Evolutionary conservation across 1,140 invertebrate species (phyloP).

Genomic region (Agrypnia vestita): DNA sequence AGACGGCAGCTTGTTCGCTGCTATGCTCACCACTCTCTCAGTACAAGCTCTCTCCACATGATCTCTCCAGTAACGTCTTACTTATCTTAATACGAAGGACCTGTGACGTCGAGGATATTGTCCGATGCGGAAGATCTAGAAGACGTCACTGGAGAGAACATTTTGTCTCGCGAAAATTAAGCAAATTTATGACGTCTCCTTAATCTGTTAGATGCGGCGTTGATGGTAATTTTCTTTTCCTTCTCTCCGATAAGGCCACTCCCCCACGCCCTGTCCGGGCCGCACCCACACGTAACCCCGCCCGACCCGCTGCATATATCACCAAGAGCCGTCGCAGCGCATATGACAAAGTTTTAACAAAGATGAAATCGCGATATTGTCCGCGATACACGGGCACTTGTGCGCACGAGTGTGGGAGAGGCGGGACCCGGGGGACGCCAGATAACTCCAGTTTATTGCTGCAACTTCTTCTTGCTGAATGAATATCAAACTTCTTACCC

Average conservation of each 20-base stretch:
- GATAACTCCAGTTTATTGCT: constrained; percentile 58
- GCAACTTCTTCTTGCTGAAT: constrained; percentile 52
- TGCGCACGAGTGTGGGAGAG: constrained; percentile 24
- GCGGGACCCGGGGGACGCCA: constrained; percentile 48
- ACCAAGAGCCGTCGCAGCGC: constrained; percentile 8
- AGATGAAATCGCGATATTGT: constrained; percentile 56
- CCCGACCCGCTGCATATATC: neutral
- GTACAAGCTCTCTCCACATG: too few relatives aligned
- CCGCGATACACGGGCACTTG: constrained; percentile 48
- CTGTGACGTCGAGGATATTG: too few relatives aligned
- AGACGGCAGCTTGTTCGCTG: too few relatives aligned
- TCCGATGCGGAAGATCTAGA: too few relatives aligned
- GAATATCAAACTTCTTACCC: constrained; percentile 48
- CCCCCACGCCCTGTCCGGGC: too few relatives aligned
- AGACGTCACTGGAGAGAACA: too few relatives aligned
- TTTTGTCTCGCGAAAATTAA: neutral
- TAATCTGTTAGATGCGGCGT: too few relatives aligned
- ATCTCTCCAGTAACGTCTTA: too few relatives aligned
- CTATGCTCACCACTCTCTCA: too few relatives aligned
- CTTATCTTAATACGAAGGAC: too few relatives aligned
- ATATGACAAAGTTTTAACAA: constrained; percentile 56
- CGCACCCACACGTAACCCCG: neutral
- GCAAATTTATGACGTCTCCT: too few relatives aligned
- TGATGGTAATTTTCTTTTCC: too few relatives aligned
- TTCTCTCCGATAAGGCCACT: neutral